Conservation (phyloP, 2,888 invertebrate species). For the Mythimna ferrago region DNA sequence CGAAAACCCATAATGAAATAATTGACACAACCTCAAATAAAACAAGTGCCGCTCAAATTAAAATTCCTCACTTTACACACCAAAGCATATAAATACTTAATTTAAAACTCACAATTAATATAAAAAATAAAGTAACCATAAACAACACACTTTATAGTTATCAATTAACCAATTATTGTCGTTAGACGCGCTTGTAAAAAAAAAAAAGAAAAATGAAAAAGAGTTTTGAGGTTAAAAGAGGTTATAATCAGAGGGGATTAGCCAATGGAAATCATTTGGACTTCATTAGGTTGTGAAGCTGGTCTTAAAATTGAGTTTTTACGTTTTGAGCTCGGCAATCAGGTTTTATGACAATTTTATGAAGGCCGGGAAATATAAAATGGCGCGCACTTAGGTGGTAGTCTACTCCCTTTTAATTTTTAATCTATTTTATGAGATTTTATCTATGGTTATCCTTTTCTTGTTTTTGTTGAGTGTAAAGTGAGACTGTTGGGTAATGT, state of each 20-base stretch:
- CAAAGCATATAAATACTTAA: conserved; percentile 60
- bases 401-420: conserved; percentile 45
- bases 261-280: conserved; percentile 50
- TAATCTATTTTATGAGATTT: conserved; percentile 31
- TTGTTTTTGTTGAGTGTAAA: conserved; percentile 2
- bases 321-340: conserved; percentile 44
- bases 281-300: conserved; percentile 54
- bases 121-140: conserved; percentile 51
- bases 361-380: conserved; percentile 42
- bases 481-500: background rate
- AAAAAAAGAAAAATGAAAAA: conserved; percentile 30
- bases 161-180: conserved; percentile 68
- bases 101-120: conserved; percentile 46
- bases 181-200: conserved; percentile 39
- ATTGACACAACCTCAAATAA: conserved; percentile 33
- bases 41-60: conserved; percentile 31
- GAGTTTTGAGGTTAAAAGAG: conserved; percentile 54
- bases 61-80: conserved; percentile 35
- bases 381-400: conserved; percentile 42
- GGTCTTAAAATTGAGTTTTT: conserved; percentile 51
- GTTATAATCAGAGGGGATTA: conserved; percentile 53
- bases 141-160: conserved; percentile 60
- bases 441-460: conserved; percentile 19
- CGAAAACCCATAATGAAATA: conserved; percentile 12
- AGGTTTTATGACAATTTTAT: conserved; percentile 61